Base-by-base conservation (phyloP, 2,797 vertebrate genomes). In the Tarsius wallacei region DNA sequence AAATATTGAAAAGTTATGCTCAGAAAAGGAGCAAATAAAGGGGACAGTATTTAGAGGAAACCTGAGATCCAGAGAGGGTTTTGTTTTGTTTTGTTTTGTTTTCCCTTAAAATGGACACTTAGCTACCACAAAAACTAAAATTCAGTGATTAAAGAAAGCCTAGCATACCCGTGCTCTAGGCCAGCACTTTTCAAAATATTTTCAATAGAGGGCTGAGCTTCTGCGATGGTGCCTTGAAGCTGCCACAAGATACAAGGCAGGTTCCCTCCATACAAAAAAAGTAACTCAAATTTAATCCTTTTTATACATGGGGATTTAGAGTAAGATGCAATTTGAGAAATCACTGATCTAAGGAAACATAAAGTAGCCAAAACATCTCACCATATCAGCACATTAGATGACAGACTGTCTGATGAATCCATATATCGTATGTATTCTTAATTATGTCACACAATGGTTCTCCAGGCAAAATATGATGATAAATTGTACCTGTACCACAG, bases 391-490 rank as follows among this genome's bases (percentile, higher is more conserved):
- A 88, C 93, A 90, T 66, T 85, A 80, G 55, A 91, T 90, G 76
- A 81, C 87, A 93, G 71, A 83, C 61, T 76, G 93, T 47, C 68
- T 93, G 92, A 92, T 71, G 63, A 92, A 93, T 82, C 94, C 36
- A 77, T 70, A 96, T 8, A 82, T 28, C 51, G 31, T n/a, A 33
- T 78, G 21, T 70, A 64, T 61, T 93, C 93, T 93, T 89, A 97
- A 96, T 95, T 97, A 91, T 82, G 91, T 91, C 91, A 92, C 81
- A 93, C 83, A 91, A 86, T 64, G 66, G 70, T 63, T 93, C 93
- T 97, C 59, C 24, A 28, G 86, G 95, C 51, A 87, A 96, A 96
- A 92, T 80, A 83, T 31, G 76, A 97, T 97, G 94, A 97, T 90
- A 89, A 95, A 96, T 94, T 70, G 28, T 93, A 93, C 66, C 80